Evolutionary conservation across 2,888 invertebrate genomes (phyloP), one percentile per base, ranked within the genome.

Genomic region (Drosophila engyochracea): DNA sequence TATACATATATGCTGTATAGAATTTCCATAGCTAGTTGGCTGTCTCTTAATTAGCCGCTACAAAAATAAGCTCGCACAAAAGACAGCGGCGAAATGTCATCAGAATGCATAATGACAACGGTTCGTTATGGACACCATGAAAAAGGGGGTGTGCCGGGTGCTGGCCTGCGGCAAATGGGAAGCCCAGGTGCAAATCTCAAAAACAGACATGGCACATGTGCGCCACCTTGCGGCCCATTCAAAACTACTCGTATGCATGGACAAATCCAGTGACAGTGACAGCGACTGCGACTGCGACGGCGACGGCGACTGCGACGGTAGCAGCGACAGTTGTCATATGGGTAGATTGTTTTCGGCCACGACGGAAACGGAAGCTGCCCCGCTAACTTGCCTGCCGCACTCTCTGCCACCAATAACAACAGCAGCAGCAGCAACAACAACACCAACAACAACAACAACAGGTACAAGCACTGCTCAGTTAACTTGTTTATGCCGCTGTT

Each of bases 31-130:
- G 82, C 66, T 64, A 70, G 82, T 66, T 79, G 67, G 57, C 63
- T 69, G 73, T 54, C 79, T 80, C 81, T 87, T 89, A 85, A 85
- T 85, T 89, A 85, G 85, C 82, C 74, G 82, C 70, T 83, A 79
- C 83, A 77, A 76, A 81, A 89, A 86, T 80, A 76, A 85, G 74
- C 78, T 85, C 70, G 55, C 68, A 76, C 83, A 85, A 85, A 85
- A 79, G 83, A 69, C 86, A 83, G 72, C 82, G 68, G 79, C 74
- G 60, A 84, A 90, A 90, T 91, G 85, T 85, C 91, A 90, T 90
- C 90, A 88, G 91, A 88, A 90, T 91, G 89, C 90, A 90, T 88
- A 88, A 91, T 88, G 90, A 86, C 89, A 85, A 77, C 83, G 79
- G 79, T 74, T 72, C 78, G 77, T 78, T 73, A 77, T 68, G 81